Evolutionary conservation across 2,113 vertebrate species (phyloP).

Genomic region (Cyrtonyx montezumae): DNA sequence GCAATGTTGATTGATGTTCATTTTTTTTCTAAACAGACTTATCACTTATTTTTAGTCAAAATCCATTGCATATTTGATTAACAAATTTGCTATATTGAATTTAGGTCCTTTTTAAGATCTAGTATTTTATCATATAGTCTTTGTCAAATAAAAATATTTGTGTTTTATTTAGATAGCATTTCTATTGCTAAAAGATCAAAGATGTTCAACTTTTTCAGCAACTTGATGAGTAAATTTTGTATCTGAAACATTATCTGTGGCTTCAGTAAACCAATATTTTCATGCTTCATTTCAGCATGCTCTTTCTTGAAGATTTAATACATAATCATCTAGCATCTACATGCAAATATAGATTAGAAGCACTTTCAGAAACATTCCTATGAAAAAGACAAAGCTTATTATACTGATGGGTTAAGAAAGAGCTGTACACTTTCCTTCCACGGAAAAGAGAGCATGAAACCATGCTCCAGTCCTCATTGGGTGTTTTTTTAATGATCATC

Average conservation of each 20-base stretch:
- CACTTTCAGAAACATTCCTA: not conserved
- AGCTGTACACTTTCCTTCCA: not conserved
- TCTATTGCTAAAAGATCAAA: not conserved
- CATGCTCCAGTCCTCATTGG: not conserved
- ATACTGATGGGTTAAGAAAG: not conserved
- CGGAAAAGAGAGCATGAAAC: not conserved
- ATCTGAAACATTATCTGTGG: not conserved
- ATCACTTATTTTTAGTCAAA: not conserved
- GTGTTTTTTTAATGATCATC: not conserved
- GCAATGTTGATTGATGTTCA: not conserved
- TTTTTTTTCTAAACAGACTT: not conserved
- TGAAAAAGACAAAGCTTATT: not conserved
- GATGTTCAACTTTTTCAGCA: not conserved
- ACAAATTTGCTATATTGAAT: not conserved
- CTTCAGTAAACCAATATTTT: constrained; percentile 23
- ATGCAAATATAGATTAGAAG: constrained; percentile 4
- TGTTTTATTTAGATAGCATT: not conserved
- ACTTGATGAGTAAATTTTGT: not conserved
- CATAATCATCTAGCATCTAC: not conserved
- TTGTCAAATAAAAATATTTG: not conserved
- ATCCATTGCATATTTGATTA: not conserved
- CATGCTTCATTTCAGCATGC: constrained; percentile 8
- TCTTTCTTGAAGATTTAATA: not conserved
- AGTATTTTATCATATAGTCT: not conserved
- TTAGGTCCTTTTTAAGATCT: not conserved